Base-by-base conservation (phyloP, 2,113 vertebrate genomes). In the Chaetura pelagica region DNA sequence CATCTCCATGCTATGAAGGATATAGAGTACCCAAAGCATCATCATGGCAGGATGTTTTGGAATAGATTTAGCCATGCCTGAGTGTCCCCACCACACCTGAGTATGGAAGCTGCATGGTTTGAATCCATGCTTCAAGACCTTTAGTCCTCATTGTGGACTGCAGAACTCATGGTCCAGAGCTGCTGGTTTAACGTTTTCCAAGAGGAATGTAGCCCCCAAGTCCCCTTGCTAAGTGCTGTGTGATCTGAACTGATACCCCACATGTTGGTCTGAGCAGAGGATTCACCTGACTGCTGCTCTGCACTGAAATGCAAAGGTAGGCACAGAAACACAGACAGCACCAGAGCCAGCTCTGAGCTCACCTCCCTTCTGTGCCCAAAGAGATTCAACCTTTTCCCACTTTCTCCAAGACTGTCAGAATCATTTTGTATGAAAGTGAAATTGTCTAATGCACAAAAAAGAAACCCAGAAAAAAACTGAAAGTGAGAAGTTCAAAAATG, bases 241-340 rank as follows among this genome's bases (percentile, higher is more conserved):
- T 46, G 48, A 51, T 51, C 48, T n/a, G 27, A 74, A n/a, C 40
- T 7, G 30, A 68, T 17, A 30, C 5, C 20, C 7, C 16, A 29
- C 0, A 0, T 16, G 35, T 34, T 8, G 61, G 48, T 29, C 27
- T 14, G 20, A 57, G 9, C 1, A 0, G 27, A n/a, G 18, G 8
- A 69, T 38, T n/a, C 61, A 63, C 68, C 57, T 54, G 8, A 42
- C 73, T 44, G 15, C 79, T 78, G 46, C 7, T 85, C 75, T 63
- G 71, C 49, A 38, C 40, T 0, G 1, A 74, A 73, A 73, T 4
- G 18, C n/a, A 26, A 74, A 34, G 1, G 0, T 22, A 87, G 74
- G 85, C 51, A 32, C 88, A 46, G 38, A 62, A 32, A 82, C 78
- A 66, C 84, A 74, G 51, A 61, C 21, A 19, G 44, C 46, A 69